A percentile compares a stretch with the other conserved stretches of the same genome.
These are phyloP conservation scores for Timandra comae DNA, from an alignment of 2,888 invertebrate species.

Conservation along the genomic window DNA sequence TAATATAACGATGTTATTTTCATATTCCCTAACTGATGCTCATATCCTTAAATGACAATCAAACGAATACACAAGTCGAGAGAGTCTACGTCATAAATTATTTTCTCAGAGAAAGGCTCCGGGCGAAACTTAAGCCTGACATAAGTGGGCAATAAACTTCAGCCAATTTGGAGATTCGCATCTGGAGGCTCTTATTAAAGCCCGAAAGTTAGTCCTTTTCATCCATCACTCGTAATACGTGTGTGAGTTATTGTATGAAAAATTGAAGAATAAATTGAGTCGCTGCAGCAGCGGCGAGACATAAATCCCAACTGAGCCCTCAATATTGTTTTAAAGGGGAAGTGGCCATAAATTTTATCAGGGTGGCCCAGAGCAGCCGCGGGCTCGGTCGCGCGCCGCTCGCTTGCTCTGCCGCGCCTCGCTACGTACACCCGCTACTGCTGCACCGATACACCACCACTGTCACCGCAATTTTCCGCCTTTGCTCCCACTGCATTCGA, in stretches of 20 bases:
- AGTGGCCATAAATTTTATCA: slow-evolving; percentile 78
- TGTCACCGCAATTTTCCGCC: slow-evolving; percentile 67
- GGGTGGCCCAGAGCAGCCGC: slow-evolving; percentile 55
- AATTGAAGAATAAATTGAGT: slow-evolving; percentile 78
- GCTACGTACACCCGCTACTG: slow-evolving; percentile 27
- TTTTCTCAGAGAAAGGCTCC: slow-evolving; percentile 71
- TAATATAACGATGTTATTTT: too few species aligned
- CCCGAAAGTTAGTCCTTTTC: slow-evolving; percentile 78
- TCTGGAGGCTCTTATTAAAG: slow-evolving; percentile 77
- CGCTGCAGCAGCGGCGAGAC: slow-evolving; percentile 76
- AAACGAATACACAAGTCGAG: slow-evolving; percentile 62
- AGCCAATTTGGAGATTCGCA: slow-evolving; percentile 77
- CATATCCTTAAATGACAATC: slow-evolving; percentile 47
- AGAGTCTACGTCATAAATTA: slow-evolving; percentile 73
- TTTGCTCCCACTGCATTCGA: slow-evolving; percentile 52
- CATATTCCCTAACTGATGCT: too few species aligned
- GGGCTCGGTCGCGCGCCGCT: slow-evolving; percentile 22
- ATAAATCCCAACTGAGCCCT: slow-evolving; percentile 78
- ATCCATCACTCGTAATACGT: slow-evolving; percentile 77
- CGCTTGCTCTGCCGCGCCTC: slow-evolving; percentile 28
- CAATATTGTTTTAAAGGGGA: slow-evolving; percentile 79
- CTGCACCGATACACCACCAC: slow-evolving; percentile 27
- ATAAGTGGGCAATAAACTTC: slow-evolving; percentile 78
- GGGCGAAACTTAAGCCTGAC: slow-evolving; percentile 76
- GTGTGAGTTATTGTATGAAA: slow-evolving; percentile 78